Conservation (phyloP, 2,888 invertebrate genomes). For the Orthosia incerta region DNA sequence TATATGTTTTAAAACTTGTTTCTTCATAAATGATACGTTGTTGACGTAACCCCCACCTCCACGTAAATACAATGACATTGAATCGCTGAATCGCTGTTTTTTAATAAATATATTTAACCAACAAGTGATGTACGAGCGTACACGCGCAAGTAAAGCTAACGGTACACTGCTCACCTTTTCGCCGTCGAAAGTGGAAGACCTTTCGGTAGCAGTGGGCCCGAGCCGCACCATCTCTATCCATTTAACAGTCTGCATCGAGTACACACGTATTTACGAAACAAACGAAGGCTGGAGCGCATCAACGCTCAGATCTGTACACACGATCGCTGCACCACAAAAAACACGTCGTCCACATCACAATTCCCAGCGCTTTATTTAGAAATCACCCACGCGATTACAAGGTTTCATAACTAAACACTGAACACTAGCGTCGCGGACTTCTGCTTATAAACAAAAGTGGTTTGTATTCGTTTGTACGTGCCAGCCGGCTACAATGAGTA, state of each 20-base stretch:
- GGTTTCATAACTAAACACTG: slow-evolving; percentile 82
- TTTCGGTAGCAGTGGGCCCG: slow-evolving; percentile 78
- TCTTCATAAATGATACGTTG: slow-evolving; percentile 26
- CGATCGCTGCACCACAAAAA: slow-evolving; percentile 75
- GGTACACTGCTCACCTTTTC: slow-evolving; percentile 83
- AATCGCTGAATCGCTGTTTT: slow-evolving; percentile 42
- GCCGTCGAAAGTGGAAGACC: slow-evolving; percentile 82
- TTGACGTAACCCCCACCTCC: slow-evolving; percentile 54
- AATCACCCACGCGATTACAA: slow-evolving; percentile 85
- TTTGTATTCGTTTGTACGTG: slow-evolving; percentile 71
- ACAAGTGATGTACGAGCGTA: slow-evolving; percentile 25
- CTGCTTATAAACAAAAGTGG: slow-evolving; percentile 84
- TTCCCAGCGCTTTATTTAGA: slow-evolving; percentile 83
- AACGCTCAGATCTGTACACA: slow-evolving; percentile 62
- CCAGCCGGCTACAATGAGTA: slow-evolving; percentile 73
- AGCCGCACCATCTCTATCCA: slow-evolving; percentile 89
- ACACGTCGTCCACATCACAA: slow-evolving; percentile 79
- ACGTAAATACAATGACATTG: slow-evolving; percentile 48
- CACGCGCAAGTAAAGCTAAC: slow-evolving; percentile 63
- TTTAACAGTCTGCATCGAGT: slow-evolving; percentile 87
- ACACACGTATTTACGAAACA: slow-evolving; percentile 69
- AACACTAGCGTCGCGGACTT: slow-evolving; percentile 75
- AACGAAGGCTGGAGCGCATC: slow-evolving; percentile 59
- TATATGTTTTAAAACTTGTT: slow-evolving; percentile 38
- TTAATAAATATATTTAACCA: slow-evolving; percentile 45